phyloP scores from a whole-genome alignment of 2,113 vertebrate species.

The Coptodon rendalli region DNA sequence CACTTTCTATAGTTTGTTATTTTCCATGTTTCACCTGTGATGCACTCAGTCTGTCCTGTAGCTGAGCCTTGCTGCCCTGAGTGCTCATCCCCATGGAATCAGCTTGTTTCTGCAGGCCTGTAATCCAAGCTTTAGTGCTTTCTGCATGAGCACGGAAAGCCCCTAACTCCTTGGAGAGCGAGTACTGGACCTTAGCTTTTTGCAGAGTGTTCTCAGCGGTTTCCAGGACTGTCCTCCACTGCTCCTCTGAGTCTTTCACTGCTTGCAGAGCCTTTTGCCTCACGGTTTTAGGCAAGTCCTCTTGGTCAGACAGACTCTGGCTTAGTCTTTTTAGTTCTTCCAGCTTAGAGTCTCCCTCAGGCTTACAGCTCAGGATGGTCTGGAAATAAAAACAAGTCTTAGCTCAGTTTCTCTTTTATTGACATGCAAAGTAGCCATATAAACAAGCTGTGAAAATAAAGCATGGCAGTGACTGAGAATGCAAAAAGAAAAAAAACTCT shows the following conservation, averaged over 20 bases:
- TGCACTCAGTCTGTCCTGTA: conserved; percentile 44
- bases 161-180: conserved; percentile 52
- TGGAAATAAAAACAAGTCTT: neutral
- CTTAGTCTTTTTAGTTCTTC: conserved; percentile 37
- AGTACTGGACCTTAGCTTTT: conserved; percentile 53
- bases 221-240: conserved; percentile 48
- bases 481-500: neutral
- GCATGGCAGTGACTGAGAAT: neutral
- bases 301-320: conserved; percentile 36
- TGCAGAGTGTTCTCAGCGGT: conserved; percentile 16
- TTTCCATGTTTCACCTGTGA: conserved; percentile 34
- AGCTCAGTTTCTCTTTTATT: neutral
- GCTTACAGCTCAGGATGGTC: conserved; percentile 56
- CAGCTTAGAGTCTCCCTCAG: conserved; percentile 60
- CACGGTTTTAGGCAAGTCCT: conserved; percentile 27
- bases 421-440: neutral
- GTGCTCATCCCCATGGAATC: conserved; percentile 5
- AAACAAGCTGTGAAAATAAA: neutral
- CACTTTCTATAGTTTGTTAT: fast-evolving
- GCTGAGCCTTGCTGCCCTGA: conserved; percentile 45
- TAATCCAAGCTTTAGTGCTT: conserved; percentile 41
- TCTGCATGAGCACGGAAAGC: conserved; percentile 29
- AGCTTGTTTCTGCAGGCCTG: conserved; percentile 35
- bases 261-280: conserved; percentile 10
- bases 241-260: conserved; percentile 28